Conservation (phyloP, 37 sponge, comb jelly and placozoan species). For the Beroe forskalii region DNA sequence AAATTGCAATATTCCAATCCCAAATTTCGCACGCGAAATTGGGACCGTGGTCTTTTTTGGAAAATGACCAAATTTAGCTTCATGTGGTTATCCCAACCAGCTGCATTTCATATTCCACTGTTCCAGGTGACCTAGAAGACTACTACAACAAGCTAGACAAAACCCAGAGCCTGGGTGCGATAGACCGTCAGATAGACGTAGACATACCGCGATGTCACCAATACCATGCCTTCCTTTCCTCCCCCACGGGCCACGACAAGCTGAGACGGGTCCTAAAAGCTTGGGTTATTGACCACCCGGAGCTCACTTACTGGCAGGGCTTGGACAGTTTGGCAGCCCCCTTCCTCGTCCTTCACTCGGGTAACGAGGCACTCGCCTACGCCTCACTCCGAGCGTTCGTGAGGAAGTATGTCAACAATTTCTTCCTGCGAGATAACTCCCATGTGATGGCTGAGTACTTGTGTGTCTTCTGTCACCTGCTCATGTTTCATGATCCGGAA, state of each 20-base stretch:
- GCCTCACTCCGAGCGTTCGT: conserved; percentile 86
- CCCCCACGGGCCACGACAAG: conserved; percentile 83
- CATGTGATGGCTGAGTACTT: conserved; percentile 91
- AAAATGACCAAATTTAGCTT: no score
- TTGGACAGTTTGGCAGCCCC: conserved; percentile 97
- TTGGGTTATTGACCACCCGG: conserved; percentile 80
- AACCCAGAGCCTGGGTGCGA: conserved; percentile 37
- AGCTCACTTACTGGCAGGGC: conserved; percentile 99
- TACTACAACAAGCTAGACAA: conserved; percentile 64
- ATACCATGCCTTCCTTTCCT: conserved; percentile 84
- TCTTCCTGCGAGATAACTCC: conserved; percentile 95
- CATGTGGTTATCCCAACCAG: no score
- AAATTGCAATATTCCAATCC: no score
- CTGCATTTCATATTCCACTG: no score
- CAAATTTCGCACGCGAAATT: no score
- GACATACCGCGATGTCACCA: conserved; percentile 99
- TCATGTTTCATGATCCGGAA: conserved; percentile 96
- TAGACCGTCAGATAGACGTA: conserved; percentile 86
- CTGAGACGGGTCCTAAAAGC: conserved; percentile 90
- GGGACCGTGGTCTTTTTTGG: no score
- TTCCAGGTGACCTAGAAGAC: conserved; percentile 45
- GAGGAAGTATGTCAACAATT: conserved; percentile 87
- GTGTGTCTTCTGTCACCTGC: conserved; percentile 86
- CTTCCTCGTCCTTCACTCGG: conserved; percentile 86
- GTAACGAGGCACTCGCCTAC: conserved; percentile 90